Percentiles rank a stretch among this genome's conserved stretches.
Conservation (phyloP, 1,140 invertebrate species). For the Halesus radiatus region DNA sequence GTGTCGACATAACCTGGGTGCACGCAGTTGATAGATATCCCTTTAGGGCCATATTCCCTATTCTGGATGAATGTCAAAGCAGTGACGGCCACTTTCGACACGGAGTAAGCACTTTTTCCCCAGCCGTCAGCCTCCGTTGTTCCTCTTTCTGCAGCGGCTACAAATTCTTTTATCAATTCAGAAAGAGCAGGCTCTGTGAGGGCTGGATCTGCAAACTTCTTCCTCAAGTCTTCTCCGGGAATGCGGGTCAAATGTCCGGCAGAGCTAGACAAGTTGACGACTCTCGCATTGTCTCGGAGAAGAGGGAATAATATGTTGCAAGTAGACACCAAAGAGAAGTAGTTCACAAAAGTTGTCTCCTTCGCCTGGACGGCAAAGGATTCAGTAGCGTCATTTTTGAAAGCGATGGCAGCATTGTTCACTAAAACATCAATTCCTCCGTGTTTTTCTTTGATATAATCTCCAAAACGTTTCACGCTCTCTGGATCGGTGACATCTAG, state of each 20-base stretch:
- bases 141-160: slow-evolving; percentile 68
- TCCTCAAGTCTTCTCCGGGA: slow-evolving; percentile 70
- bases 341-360: slow-evolving; percentile 79
- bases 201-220: slow-evolving; percentile 68
- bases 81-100: slow-evolving; percentile 81
- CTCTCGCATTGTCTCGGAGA: slow-evolving; percentile 76
- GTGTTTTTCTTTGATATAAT: slow-evolving; percentile 76
- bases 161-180: slow-evolving; percentile 76
- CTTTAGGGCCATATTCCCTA: slow-evolving; percentile 72
- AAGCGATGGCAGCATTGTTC: slow-evolving; percentile 89
- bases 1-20: slow-evolving; percentile 81
- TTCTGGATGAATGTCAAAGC: slow-evolving; percentile 79
- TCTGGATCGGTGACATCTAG: slow-evolving; percentile 75
- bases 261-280: slow-evolving; percentile 83
- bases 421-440: slow-evolving; percentile 85
- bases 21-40: slow-evolving; percentile 78
- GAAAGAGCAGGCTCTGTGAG: slow-evolving; percentile 73
- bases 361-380: slow-evolving; percentile 79
- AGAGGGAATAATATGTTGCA: slow-evolving; percentile 80
- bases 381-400: slow-evolving; percentile 73
- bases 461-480: slow-evolving; percentile 73
- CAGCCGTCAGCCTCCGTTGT: slow-evolving; percentile 71
- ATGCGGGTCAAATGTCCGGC: slow-evolving; percentile 73
- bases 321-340: slow-evolving; percentile 74
- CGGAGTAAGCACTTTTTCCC: slow-evolving; percentile 75